These are phyloP conservation scores for Aphrocallistes beatrix DNA, from an alignment of 37 sponge, comb jelly and placozoan genomes.

Conservation along the genomic window DNA sequence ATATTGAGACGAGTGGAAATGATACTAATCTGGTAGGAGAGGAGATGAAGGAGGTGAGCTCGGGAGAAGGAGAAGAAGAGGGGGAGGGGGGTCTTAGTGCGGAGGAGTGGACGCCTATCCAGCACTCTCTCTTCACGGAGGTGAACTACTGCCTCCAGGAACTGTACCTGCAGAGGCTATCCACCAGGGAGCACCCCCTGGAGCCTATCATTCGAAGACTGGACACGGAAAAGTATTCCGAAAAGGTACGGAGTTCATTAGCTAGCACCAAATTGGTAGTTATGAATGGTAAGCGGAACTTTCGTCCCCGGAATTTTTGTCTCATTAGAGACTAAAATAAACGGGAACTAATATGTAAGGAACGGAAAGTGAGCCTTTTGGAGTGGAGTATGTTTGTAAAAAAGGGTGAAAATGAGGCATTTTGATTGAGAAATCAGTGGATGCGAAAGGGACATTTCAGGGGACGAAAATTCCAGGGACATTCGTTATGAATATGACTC, in stretches of 20 bases:
- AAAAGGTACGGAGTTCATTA: conserved; percentile 38
- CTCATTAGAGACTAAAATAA: too few species aligned
- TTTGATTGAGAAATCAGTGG: too few species aligned
- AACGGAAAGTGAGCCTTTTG: too few species aligned
- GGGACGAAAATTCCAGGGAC: neutral
- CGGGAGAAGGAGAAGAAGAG: neutral
- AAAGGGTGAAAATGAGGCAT: too few species aligned
- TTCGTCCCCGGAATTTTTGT: too few species aligned
- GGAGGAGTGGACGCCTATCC: neutral
- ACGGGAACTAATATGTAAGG: too few species aligned
- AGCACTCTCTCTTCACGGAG: neutral
- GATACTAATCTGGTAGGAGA: neutral
- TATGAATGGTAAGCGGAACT: neutral
- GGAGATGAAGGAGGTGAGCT: neutral
- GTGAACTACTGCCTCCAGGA: neutral
- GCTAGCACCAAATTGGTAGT: conserved; percentile 57
- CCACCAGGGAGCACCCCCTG: conserved; percentile 25
- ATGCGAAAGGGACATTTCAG: too few species aligned
- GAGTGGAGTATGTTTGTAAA: too few species aligned
- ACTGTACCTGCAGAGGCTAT: neutral
- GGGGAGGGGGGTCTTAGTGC: neutral
- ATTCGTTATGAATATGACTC: too few species aligned
- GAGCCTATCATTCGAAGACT: conserved; percentile 54
- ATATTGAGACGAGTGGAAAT: neutral
- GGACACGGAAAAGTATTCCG: conserved; percentile 38